Conservation (phyloP, 2,797 vertebrate species). For the Amphiprion clarkii region DNA sequence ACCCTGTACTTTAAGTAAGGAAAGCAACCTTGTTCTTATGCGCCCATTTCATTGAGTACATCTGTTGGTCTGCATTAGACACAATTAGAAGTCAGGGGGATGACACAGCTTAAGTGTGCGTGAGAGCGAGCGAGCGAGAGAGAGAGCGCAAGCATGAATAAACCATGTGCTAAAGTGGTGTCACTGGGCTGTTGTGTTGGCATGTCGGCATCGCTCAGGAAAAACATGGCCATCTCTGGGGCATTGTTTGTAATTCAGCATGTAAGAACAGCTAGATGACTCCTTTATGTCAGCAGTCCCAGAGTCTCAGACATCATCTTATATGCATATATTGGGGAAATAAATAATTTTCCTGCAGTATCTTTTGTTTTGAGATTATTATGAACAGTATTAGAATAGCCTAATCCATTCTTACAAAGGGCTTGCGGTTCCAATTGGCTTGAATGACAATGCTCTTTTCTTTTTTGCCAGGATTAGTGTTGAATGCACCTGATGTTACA, state of each 20-base stretch:
- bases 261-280: constrained; percentile 63
- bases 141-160: constrained; percentile 73
- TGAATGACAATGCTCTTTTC: constrained; percentile 39
- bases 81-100: constrained; percentile 56
- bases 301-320: constrained; percentile 64
- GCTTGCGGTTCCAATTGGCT: constrained; percentile 50
- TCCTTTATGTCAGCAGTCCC: constrained; percentile 69
- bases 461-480: constrained; percentile 50
- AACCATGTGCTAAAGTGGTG: constrained; percentile 80
- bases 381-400: constrained; percentile 50
- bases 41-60: constrained; percentile 23
- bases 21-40: constrained; percentile 10
- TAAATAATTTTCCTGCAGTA: constrained; percentile 43
- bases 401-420: constrained; percentile 66
- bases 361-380: constrained; percentile 59
- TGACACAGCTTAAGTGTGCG: constrained; percentile 56
- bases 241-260: constrained; percentile 74
- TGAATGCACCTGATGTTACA: constrained; percentile 57
- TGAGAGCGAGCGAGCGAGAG: constrained; percentile 38
- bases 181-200: constrained; percentile 77
- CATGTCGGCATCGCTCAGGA: constrained; percentile 67
- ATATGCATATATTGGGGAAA: constrained; percentile 47
- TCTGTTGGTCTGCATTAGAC: constrained; percentile 55
- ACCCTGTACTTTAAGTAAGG: constrained; percentile 1
- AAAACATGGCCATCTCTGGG: constrained; percentile 75